phyloP scores from a whole-genome alignment of 1,140 invertebrate genomes.

The Zophobas atratus region DNA sequence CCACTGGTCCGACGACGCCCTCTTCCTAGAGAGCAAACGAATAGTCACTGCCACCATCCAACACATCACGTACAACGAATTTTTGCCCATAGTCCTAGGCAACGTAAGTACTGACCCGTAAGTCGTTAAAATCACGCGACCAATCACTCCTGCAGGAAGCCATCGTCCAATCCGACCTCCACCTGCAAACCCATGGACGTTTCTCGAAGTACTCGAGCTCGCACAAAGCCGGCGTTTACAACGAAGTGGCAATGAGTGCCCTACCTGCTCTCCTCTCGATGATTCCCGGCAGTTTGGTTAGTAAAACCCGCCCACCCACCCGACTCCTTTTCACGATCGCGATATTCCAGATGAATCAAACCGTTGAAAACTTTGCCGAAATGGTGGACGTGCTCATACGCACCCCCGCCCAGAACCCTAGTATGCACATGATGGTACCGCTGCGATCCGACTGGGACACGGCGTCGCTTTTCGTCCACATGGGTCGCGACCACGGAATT shows the following conservation, averaged over 20 bases:
- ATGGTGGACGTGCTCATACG: constrained; percentile 69
- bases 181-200: constrained; percentile 76
- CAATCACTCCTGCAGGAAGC: constrained; percentile 69
- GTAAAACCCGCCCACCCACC: background rate
- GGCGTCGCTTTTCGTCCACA: constrained; percentile 73
- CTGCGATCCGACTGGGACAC: constrained; percentile 69
- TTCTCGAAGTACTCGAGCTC: constrained; percentile 88
- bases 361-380: constrained; percentile 66
- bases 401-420: constrained; percentile 69
- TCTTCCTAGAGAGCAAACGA: constrained; percentile 85
- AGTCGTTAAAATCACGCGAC: background rate
- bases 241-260: constrained; percentile 82
- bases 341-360: constrained; percentile 64
- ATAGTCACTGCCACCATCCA: constrained; percentile 87
- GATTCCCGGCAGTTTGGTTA: constrained; percentile 74
- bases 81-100: constrained; percentile 85
- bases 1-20: constrained; percentile 87
- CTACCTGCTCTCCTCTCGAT: constrained; percentile 85
- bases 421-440: constrained; percentile 68
- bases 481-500: constrained; percentile 93
- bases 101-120: constrained; percentile 67
- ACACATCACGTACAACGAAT: constrained; percentile 90
- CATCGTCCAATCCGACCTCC: constrained; percentile 77
- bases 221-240: constrained; percentile 81
- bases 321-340: constrained; percentile 12